Conservation (phyloP, 2,113 vertebrate species). For the Cebidichthys violaceus region DNA sequence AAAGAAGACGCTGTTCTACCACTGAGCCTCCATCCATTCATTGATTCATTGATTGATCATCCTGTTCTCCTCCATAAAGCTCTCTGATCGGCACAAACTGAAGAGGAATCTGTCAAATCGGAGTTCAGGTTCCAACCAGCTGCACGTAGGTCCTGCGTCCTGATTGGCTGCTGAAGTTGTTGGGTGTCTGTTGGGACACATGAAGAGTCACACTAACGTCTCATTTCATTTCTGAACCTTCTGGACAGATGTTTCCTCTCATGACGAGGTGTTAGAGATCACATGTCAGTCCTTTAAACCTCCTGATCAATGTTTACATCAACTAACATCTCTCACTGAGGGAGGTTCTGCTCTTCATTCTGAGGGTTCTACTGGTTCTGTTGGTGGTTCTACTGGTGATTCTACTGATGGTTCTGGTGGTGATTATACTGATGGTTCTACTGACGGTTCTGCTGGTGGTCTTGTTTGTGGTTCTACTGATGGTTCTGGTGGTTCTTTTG, state of each 20-base stretch:
- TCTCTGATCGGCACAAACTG: constrained; percentile 56
- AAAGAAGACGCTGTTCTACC: too few relatives aligned
- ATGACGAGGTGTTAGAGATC: too few relatives aligned
- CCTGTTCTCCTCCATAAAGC: constrained; percentile 64
- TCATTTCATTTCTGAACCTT: neutral
- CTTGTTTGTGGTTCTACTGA: neutral
- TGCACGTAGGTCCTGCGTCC: constrained; percentile 69
- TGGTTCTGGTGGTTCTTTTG: neutral
- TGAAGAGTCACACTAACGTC: neutral
- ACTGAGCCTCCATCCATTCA: too few relatives aligned
- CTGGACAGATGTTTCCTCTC: too few relatives aligned
- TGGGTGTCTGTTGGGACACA: neutral
- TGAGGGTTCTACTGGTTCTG: too few relatives aligned
- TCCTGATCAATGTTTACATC: too few relatives aligned
- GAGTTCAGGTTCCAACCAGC: constrained; percentile 60
- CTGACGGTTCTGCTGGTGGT: neutral
- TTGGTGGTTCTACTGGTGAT: too few relatives aligned
- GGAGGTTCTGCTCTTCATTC: neutral
- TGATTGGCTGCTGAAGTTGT: constrained; percentile 37
- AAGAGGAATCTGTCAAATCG: constrained; percentile 78
- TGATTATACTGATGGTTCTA: neutral
- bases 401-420: neutral
- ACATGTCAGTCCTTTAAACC: too few relatives aligned
- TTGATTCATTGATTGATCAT: neutral
- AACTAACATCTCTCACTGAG: too few relatives aligned